Evolutionary conservation across 2,888 invertebrate genomes (phyloP), one percentile per base, ranked within the genome.

Genomic region (Campaea margaritaria): DNA sequence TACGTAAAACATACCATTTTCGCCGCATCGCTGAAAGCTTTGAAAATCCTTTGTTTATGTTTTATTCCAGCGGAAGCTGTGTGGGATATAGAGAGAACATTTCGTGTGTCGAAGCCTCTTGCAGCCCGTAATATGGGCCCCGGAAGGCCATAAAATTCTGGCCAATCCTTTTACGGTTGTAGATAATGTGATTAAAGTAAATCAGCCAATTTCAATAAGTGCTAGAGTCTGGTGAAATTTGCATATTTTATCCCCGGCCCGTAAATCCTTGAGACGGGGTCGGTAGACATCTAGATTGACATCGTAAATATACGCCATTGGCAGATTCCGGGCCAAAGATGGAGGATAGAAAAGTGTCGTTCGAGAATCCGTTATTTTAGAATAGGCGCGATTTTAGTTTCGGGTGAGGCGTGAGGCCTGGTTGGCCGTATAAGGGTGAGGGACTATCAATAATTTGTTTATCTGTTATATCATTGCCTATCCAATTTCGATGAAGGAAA

Each of bases 201-300:
- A 89, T 89, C 86, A 86, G 83, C 84, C 87, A 90, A 90, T 90
- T 89, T 86, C 89, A 91, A 89, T 91, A 89, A 90, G 91, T 89
- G 89, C 87, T 83, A 77, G n/a, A n/a, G 81, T 75, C 73, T 79
- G 71, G 71, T 82, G 80, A 85, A 86, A 88, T 89, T 85, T 89
- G 86, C 88, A 88, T 87, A 84, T 87, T 88, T 89, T 89, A 87
- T 86, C 85, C 79, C 75, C 71, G 74, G 69, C 75, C 82, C 75
- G 80, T 86, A 84, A 85, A 85, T 86, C 78, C 74, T 76, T 60
- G 64, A 36, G 64, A 67, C 72, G 67, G 65, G 75, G 71, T 75
- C 76, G 72, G 73, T 76, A 73, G 75, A 75, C 82, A 78, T 78
- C 81, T 77, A 77, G 82, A 86, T 86, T 85, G 86, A 84, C 82